A percentile compares a stretch with the other conserved stretches of the same genome.
These are phyloP conservation scores for Bettongia penicillata DNA, from an alignment of 2,113 vertebrate species.

Conservation along the genomic window DNA sequence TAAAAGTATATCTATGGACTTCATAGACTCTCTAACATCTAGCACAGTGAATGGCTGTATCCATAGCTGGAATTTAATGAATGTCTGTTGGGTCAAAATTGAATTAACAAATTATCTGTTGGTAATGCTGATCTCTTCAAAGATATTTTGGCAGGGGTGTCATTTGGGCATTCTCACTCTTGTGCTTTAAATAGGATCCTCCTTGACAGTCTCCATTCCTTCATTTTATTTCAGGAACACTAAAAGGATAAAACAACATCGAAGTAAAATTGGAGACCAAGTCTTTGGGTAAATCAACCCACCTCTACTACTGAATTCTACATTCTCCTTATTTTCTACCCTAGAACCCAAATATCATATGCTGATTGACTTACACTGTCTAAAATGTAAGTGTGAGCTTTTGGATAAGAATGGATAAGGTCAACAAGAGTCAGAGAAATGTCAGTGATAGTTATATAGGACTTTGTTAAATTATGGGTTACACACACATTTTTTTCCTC, in stretches of 20 bases:
- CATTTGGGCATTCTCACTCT: conserved; percentile 11
- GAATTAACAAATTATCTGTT: not conserved
- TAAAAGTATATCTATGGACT: not conserved
- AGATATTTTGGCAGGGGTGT: not conserved
- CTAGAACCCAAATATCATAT: not conserved
- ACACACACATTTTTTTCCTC: not conserved
- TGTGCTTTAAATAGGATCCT: not conserved
- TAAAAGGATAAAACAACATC: not conserved
- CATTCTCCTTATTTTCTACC: not conserved
- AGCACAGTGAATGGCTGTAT: not conserved
- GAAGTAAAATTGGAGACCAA: conserved; percentile 7
- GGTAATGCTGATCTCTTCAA: conserved; percentile 29
- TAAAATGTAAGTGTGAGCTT: not conserved
- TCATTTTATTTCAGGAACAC: not conserved
- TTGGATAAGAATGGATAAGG: not conserved
- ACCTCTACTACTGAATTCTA: not conserved
- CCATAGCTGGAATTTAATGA: not conserved
- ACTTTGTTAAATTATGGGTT: not conserved
- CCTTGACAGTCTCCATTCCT: not conserved
- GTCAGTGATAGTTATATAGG: not conserved
- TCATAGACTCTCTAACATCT: not conserved
- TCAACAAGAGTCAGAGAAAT: not conserved
- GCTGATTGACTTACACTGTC: not conserved
- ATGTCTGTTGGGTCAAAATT: not conserved
- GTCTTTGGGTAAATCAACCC: not conserved